phyloP scores from a whole-genome alignment of 2,113 vertebrate species.

The Mustelus asterias region DNA sequence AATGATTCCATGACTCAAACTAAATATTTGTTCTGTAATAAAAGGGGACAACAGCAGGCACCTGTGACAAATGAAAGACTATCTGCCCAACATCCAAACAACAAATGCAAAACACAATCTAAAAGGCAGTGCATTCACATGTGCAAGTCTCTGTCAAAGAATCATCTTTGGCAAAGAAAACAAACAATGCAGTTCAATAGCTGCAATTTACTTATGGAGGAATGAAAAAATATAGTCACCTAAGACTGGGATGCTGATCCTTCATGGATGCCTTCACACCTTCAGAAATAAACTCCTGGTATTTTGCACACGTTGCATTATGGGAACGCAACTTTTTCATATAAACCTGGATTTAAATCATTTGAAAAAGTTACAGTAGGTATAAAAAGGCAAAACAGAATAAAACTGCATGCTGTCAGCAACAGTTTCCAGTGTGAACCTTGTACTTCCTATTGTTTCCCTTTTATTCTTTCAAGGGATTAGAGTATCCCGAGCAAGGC shows the following conservation, averaged over 20 bases:
- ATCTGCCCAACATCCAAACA: not conserved
- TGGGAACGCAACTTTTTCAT: slow-evolving; percentile 76
- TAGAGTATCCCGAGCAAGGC: too few relatives aligned
- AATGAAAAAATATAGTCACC: slow-evolving; percentile 53
- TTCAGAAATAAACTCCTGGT: slow-evolving; percentile 88
- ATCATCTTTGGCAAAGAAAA: not conserved
- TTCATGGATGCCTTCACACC: slow-evolving; percentile 82
- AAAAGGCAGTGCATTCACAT: not conserved
- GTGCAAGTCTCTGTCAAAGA: not conserved
- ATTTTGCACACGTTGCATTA: slow-evolving; percentile 77
- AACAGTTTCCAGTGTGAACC: not conserved
- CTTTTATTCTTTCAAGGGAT: too few relatives aligned
- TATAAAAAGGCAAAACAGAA: not conserved
- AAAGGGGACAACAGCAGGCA: not conserved
- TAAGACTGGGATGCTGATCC: slow-evolving; percentile 68
- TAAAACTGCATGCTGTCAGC: not conserved
- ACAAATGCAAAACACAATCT: not conserved
- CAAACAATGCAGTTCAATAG: not conserved
- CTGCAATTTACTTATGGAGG: not conserved
- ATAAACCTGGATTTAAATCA: not conserved
- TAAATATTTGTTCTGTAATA: not conserved
- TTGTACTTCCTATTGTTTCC: not conserved
- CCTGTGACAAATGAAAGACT: not conserved
- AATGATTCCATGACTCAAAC: not conserved
- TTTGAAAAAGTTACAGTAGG: not conserved